A percentile compares a stretch with the other conserved stretches of the same genome.
phyloP scores from a whole-genome alignment of 2,888 invertebrate species.

The Drosophila gaucha region DNA sequence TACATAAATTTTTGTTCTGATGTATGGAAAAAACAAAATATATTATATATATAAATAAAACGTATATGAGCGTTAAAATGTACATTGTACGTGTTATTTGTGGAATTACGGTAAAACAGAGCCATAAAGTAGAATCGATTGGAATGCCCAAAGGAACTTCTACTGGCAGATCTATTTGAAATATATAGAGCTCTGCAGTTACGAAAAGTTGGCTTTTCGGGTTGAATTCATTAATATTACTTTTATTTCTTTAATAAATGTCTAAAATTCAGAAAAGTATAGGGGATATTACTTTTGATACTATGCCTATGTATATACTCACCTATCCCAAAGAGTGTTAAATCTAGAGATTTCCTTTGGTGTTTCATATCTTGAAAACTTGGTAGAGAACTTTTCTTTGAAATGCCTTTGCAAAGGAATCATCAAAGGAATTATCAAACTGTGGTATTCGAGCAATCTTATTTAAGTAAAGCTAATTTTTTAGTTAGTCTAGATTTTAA shows the following conservation, averaged over 20 bases:
- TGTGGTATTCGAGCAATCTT: no score
- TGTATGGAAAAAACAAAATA: slow-evolving; percentile 60
- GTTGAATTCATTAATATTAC: no score
- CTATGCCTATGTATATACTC: no score
- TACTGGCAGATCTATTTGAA: background rate
- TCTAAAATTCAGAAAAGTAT: no score
- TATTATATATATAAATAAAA: slow-evolving; percentile 59
- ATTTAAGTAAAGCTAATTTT: background rate
- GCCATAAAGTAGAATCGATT: background rate
- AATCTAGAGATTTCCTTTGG: no score
- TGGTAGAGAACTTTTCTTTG: background rate
- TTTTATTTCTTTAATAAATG: no score
- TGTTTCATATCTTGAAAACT: background rate
- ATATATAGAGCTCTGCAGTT: no score
- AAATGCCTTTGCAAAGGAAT: background rate
- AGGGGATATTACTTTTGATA: no score
- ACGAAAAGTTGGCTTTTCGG: no score
- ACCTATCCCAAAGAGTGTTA: no score
- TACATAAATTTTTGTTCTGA: slow-evolving; percentile 76
- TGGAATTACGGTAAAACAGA: slow-evolving; percentile 9
- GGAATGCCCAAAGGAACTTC: background rate
- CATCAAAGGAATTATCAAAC: background rate
- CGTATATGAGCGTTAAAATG: slow-evolving; percentile 66
- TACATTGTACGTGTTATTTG: slow-evolving; percentile 18
- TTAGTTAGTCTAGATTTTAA: no score